A percentile compares a stretch with the other conserved stretches of the same genome.
Evolutionary conservation across 92 coral and sea anemone species (phyloP).

Genomic region (Zoanthus sansibaricus): DNA sequence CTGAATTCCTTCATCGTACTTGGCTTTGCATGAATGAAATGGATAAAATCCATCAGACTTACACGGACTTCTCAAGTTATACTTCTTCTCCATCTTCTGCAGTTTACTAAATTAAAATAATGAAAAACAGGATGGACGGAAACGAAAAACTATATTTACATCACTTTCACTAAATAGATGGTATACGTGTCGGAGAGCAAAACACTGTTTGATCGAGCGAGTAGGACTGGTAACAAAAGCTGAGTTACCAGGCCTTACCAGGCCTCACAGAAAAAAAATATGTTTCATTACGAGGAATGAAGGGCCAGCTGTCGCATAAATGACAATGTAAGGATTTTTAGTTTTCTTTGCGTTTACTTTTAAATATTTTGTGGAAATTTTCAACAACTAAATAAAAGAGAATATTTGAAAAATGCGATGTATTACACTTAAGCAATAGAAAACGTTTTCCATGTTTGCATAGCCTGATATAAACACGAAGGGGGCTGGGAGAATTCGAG

Average conservation of each 20-base stretch:
- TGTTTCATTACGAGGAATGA: no score
- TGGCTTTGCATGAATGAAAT: neutral
- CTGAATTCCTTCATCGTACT: neutral
- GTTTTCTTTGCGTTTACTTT: no score
- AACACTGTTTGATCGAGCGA: neutral
- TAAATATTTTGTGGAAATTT: no score
- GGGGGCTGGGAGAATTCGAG: no score
- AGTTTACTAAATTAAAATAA: slow-evolving; percentile 6
- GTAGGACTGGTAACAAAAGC: neutral
- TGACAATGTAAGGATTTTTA: no score
- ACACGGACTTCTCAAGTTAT: slow-evolving; percentile 95
- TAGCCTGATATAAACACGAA: no score
- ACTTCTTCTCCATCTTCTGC: slow-evolving; percentile 81
- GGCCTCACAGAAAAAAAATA: neutral
- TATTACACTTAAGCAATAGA: no score
- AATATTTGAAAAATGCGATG: no score
- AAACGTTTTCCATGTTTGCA: no score
- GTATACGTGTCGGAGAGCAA: slow-evolving; percentile 14
- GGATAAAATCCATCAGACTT: neutral
- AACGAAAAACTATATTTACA: neutral
- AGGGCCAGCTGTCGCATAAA: no score
- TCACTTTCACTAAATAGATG: neutral
- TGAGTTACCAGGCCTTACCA: slow-evolving; percentile 10
- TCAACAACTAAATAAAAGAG: no score
- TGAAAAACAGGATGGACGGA: neutral